Conservation (phyloP, 2,797 vertebrate species). For the Sebastes itinus region DNA sequence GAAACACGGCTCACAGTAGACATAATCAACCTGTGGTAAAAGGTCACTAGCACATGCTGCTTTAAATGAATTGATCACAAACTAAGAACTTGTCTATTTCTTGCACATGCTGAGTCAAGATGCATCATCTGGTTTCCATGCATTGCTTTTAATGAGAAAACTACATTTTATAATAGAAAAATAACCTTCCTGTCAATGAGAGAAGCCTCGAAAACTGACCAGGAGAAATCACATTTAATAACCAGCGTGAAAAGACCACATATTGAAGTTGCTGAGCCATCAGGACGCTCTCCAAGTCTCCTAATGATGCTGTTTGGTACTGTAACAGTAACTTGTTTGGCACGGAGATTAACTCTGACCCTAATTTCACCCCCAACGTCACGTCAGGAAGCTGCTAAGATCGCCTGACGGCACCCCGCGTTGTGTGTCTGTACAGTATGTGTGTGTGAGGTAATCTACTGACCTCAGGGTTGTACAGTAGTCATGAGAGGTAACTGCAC, state of each 20-base stretch:
- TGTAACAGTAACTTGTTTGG: slow-evolving; percentile 7
- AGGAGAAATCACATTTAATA: neutral
- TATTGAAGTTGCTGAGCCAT: slow-evolving; percentile 17
- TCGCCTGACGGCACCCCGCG: slow-evolving; percentile 54
- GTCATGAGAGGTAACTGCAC: slow-evolving; percentile 86
- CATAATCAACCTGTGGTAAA: too few relatives aligned
- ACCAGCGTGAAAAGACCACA: slow-evolving; percentile 2
- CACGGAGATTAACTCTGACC: slow-evolving; percentile 59
- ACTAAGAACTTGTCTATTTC: neutral
- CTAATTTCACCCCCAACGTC: slow-evolving; percentile 59
- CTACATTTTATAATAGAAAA: too few relatives aligned
- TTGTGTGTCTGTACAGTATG: slow-evolving; percentile 32
- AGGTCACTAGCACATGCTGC: too few relatives aligned
- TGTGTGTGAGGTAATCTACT: slow-evolving; percentile 84
- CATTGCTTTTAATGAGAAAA: neutral
- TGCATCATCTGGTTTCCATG: neutral
- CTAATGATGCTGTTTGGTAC: slow-evolving; percentile 4
- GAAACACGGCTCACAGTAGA: too few relatives aligned
- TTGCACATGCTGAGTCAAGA: neutral
- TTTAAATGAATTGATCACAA: neutral
- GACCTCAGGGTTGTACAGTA: slow-evolving; percentile 82
- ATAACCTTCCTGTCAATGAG: neutral
- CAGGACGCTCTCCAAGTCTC: slow-evolving; percentile 1
- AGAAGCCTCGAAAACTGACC: neutral
- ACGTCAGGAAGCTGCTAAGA: slow-evolving; percentile 51